Evolutionary conservation across 35 echinoderm and acorn worm genomes (phyloP), one percentile per base, ranked within the genome.

Genomic region (Ophioderma brevispina): DNA sequence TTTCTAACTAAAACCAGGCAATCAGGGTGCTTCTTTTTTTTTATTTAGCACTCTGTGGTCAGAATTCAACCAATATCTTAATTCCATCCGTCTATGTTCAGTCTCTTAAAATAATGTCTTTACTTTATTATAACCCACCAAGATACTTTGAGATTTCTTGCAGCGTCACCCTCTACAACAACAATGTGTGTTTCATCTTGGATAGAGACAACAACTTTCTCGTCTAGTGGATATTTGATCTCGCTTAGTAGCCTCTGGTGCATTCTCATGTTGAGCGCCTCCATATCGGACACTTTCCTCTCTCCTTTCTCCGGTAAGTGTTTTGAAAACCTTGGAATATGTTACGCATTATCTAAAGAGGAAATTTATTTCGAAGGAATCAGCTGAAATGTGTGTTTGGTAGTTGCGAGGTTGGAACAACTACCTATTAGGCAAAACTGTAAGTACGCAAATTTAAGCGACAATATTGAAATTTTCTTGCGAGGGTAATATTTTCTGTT

Each of bases 281-380:
- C 96, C 76, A 84, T 85, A 33, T 98, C 93, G 0, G 90, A 87
- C 77, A 98, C 90, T 17, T 92, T 87, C 18, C 78, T 80, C 76
- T 98, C 96, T 0, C 87, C 84, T 81, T 98, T 98, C 36, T 87
- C n/a, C 94, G 89, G 87, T 98, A 98, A 18, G 87, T 92, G 84
- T 95, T 98, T 36, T 90, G 95, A 15, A 90, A 98, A 76, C 95
- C 96, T 84, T 98, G 93, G 38, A 95, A 98, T 41, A 98, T 98
- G 59, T 98, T 95, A 39, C 96, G 93, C 87, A 98, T 91, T 76
- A 98, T 89, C 96, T 98, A 93, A 39, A 49, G 76, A 64, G 19
- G 30, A 5, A 76, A 70, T 33, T n/a, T n/a, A n/a, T n/a, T n/a
- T n/a, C n/a, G n/a, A n/a, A n/a, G n/a, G n/a, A n/a, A n/a, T n/a